Percentiles rank a stretch among this genome's conserved stretches.
phyloP scores from a whole-genome alignment of 2,113 vertebrate genomes.

The Platycercus adscitus region DNA sequence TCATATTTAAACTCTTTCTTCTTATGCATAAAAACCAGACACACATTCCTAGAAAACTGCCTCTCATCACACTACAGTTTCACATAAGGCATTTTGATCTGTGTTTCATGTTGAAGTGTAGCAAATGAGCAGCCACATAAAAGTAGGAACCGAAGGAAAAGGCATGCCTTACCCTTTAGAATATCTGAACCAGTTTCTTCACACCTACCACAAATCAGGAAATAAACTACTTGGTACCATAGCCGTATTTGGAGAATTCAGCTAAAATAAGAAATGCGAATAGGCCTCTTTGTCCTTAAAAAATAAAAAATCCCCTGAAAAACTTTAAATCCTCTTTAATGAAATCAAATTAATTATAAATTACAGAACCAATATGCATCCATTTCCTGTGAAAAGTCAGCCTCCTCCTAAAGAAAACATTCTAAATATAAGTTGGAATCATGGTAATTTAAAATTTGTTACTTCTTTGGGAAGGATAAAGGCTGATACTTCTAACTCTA shows the following conservation, averaged over 20 bases:
- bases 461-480: not conserved
- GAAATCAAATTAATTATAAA: not conserved
- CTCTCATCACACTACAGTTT: not conserved
- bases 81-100: not conserved
- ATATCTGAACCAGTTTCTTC: rapidly evolving
- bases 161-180: not conserved
- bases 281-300: not conserved
- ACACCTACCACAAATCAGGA: not conserved
- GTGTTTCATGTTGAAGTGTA: not conserved
- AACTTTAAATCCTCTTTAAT: not conserved
- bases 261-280: not conserved
- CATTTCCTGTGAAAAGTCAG: not conserved
- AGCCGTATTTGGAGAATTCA: not conserved
- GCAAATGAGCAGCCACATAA: not conserved
- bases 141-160: not conserved
- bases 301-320: not conserved
- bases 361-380: not conserved
- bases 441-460: not conserved
- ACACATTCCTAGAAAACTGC: not conserved
- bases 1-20: not conserved
- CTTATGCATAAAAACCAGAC: not conserved
- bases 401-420: not conserved
- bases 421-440: not conserved
- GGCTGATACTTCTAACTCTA: not conserved
- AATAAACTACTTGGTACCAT: not conserved